Base-by-base conservation (phyloP, 2,888 invertebrate genomes). In the Arenicola marina region DNA sequence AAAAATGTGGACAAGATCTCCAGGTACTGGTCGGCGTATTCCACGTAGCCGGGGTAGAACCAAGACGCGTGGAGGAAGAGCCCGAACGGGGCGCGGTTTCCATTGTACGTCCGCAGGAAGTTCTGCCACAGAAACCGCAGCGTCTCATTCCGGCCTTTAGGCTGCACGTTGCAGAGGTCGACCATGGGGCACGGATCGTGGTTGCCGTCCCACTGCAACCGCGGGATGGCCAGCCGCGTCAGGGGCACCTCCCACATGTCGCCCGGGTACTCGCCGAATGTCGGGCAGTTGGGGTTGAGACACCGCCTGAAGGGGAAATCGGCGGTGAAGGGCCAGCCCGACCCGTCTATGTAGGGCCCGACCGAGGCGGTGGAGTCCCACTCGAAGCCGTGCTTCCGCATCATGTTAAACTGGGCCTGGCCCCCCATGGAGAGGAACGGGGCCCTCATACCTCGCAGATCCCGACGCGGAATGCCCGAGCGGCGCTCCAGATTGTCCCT, bases 251-350 rank as follows among this genome's bases (percentile, higher is more conserved):
- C 87, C 90, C 90, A 91, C 45, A 87, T 78, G 0, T 88, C 88
- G n/a, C n/a, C n/a, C 11, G 87, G 86, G 72, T 78, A 76, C n/a
- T n/a, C n/a, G 1, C 57, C 26, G 7, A n/a, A 4, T 24, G 44
- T 57, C n/a, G 66, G 66, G 28, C 66, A 66, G 43, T 63, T 63
- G 11, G 18, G 4, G 57, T 53, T 66, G 45, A 60, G 45, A 51
- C 66, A 66, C 18, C 56, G 57, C 15, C 28, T 18, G 56, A 73
- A 78, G 2, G 76, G 73, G 56, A 67, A 93, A 84, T 95, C 95
- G 46, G 95, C 86, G 0, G 95, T 95, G 85, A 95, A 95, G 0
- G 95, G 95, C 95, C 95, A 95, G 59, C 92, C 89, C 83, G 90
- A 90, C 82, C 95, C 93, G 33, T 29, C 95, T 81, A 94, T 93